These are phyloP conservation scores for Talpa occidentalis DNA, from an alignment of 2,113 vertebrate genomes.

Conservation along the genomic window DNA sequence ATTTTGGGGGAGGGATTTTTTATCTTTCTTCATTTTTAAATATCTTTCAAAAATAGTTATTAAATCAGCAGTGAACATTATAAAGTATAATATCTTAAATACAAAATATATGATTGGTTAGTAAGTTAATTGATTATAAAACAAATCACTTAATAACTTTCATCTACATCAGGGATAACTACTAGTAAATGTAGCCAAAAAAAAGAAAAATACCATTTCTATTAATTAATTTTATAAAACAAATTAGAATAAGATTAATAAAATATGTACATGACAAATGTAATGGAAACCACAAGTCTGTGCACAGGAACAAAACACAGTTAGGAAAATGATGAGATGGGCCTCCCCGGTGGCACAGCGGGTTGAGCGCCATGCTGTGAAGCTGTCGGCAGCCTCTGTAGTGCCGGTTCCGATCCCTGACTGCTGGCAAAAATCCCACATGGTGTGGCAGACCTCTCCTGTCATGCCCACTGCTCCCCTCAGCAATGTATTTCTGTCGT, in stretches of 20 bases:
- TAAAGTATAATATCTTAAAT: not conserved
- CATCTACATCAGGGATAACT: not conserved
- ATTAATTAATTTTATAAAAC: slow-evolving; percentile 5
- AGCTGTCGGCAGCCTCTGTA: too few species aligned
- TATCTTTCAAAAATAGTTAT: not conserved
- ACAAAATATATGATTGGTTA: not conserved
- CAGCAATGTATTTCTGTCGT: too few species aligned
- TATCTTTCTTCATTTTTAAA: not conserved
- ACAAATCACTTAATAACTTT: slow-evolving; percentile 26
- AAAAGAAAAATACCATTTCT: not conserved
- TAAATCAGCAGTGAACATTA: not conserved
- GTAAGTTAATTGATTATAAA: slow-evolving; percentile 26
- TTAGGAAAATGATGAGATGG: not conserved
- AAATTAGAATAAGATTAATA: slow-evolving; percentile 43
- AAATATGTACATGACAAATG: not conserved
- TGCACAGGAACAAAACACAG: not conserved
- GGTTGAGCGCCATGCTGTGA: too few species aligned
- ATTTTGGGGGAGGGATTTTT: not conserved
- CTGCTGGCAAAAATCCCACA: too few species aligned
- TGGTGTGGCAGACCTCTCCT: too few species aligned
- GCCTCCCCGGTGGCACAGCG: too few species aligned
- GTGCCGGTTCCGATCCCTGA: too few species aligned
- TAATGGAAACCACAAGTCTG: slow-evolving; percentile 25
- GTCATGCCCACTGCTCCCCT: too few species aligned
- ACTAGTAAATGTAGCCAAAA: slow-evolving; percentile 31